Base-by-base conservation (phyloP, 2,888 invertebrate genomes). In the Synergus umbraculus region DNA sequence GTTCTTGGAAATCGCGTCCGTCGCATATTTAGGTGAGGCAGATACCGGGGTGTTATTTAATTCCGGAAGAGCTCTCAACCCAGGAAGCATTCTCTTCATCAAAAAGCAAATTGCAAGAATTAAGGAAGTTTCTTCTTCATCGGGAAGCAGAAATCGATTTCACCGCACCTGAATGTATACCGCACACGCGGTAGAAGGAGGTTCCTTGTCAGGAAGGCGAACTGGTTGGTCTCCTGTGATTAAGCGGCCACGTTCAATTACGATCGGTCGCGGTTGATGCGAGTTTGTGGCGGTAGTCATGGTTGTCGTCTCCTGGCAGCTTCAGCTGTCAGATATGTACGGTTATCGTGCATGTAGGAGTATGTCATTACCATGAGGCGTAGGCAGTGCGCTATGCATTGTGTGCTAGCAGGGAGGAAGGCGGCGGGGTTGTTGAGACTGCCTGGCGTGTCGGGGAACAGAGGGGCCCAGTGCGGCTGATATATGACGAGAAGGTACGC, bases 341-440 rank as follows among this genome's bases (percentile, higher is more conserved):
- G 76, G 76, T 80, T 78, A 78, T 73, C 78, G 82, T 82, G 79
- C 81, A 87, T 88, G 88, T 89, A 86, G 87, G 89, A 89, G 90
- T 90, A 87, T 87, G 87, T 90, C 89, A 90, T 90, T 90, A 90
- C 87, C 87, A 89, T 88, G 89, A 88, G 88, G 89, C 88, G 87
- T 87, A 87, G 88, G 87, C 87, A 86, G 87, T 83, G 86, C 85
- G 88, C 86, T 84, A 85, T 82, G 87, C 86, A 88, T 88, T 88
- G 89, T 89, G 86, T 87, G 82, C 78, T 78, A 77, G 63, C 80
- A 79, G 80, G 79, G 82, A 78, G 80, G 81, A 83, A 78, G 79
- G 81, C 37, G 64, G 64, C 76, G 81, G 76, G 65, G 65, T 67
- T n/a, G 77, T 79, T 77, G 77, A 67, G 43, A 80, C 80, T 76